A percentile compares a stretch with the other conserved stretches of the same genome.
phyloP scores from a whole-genome alignment of 2,797 vertebrate genomes.

The Gorsachius magnificus region DNA sequence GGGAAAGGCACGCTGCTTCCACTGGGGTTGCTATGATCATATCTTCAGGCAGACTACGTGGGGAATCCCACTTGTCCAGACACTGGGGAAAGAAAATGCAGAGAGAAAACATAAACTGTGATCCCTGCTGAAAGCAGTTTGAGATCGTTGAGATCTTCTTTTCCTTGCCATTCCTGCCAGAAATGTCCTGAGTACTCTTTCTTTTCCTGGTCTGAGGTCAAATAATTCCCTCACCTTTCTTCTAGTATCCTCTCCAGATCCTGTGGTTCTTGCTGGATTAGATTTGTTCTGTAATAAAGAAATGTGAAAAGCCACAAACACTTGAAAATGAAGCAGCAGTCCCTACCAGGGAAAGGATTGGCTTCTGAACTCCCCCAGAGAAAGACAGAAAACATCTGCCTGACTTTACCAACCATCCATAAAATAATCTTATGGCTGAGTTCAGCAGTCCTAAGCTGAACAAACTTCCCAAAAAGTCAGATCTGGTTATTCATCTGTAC shows the following conservation, averaged over 20 bases:
- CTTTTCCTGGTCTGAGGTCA: neutral
- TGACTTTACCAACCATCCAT: neutral
- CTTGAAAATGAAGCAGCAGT: neutral
- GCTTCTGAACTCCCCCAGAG: neutral
- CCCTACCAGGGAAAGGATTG: neutral
- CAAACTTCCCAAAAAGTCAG: neutral
- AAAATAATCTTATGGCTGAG: neutral
- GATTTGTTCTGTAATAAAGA: neutral
- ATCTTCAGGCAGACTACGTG: neutral
- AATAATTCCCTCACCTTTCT: neutral
- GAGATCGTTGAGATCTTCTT: neutral
- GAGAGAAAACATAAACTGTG: neutral
- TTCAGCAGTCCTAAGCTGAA: neutral
- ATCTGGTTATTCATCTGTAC: neutral
- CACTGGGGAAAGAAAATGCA: neutral
- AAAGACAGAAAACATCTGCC: neutral
- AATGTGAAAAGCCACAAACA: neutral
- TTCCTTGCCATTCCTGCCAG: neutral
- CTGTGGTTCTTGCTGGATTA: neutral
- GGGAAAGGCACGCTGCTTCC: neutral
- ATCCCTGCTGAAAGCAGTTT: neutral
- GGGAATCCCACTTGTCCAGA: neutral
- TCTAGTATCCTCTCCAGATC: neutral
- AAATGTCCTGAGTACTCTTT: neutral
- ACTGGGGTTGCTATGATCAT: rapidly evolving